Evolutionary conservation across 2,113 vertebrate genomes (phyloP), one percentile per base, ranked within the genome.

Genomic region (Aythya baeri): DNA sequence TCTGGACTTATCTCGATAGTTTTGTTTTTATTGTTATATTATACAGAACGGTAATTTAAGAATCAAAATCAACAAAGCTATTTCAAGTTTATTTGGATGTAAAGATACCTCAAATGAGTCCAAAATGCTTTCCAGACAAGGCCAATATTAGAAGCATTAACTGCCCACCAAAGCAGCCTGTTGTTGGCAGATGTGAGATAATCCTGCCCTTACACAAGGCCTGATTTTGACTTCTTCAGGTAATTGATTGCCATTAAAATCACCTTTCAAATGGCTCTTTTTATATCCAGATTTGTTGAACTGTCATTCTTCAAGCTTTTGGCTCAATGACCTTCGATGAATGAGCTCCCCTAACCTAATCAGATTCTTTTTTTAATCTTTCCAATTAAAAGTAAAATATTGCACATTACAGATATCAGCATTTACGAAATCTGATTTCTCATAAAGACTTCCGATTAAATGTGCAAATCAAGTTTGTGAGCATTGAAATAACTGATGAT

Each of bases 231-330:
- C 59, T 76, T 77, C 88, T 82, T 57, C 29, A 41, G 41, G n/a
- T 71, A 90, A 93, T 13, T 80, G 83, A 77, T 3, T 89, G 75
- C 23, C 59, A 83, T 76, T 76, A 93, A 85, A 89, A 89, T 78
- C 17, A 80, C 90, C 78, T 88, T 62, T 81, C n/a, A 95, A 83
- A 83, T 74, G 4, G 55, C 70, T 77, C 10, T 36, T 91, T 59
- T 77, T 62, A 41, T 11, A 17, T 58, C 23, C 18, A 46, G 15
- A 66, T 76, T 83, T 86, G 78, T 66, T 79, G 22, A 93, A 73
- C 23, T 55, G 59, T 59, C 44, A 49, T 59, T 55, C 18, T 3
- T 83, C 25, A 77, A 75, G 50, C 7, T 86, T 61, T 80, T 74
- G 58, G 22, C 34, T 91, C 74, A 76, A 34, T 85, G 32, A 71